phyloP scores from a whole-genome alignment of 2,888 invertebrate species.

The Lysandra coridon region DNA sequence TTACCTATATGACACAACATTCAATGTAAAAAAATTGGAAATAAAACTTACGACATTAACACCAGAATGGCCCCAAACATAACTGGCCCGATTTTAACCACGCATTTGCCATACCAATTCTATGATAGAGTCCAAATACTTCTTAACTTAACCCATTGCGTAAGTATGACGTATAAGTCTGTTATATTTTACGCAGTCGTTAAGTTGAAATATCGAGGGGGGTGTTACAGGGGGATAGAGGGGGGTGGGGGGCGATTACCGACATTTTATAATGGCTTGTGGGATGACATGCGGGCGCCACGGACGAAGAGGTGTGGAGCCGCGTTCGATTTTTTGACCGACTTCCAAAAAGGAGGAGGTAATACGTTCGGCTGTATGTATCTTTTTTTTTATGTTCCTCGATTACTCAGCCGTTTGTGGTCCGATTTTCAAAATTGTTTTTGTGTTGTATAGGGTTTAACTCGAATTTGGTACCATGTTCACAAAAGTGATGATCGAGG shows the following conservation, averaged over 20 bases:
- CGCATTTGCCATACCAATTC: neutral
- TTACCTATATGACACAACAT: no score
- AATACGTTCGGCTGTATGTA: no score
- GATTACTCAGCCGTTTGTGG: no score
- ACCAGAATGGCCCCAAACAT: neutral
- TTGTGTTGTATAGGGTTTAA: no score
- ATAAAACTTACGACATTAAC: no score
- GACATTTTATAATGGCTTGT: constrained; percentile 78
- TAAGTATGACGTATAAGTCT: constrained; percentile 50
- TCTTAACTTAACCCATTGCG: constrained; percentile 6
- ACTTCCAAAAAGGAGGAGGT: no score
- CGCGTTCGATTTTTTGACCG: constrained; percentile 24
- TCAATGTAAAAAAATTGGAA: no score
- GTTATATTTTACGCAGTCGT: constrained; percentile 77
- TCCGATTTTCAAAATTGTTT: no score
- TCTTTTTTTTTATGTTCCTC: no score
- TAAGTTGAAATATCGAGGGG: constrained; percentile 77
- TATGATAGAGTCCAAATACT: neutral
- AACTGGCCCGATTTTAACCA: no score
- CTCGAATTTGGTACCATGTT: no score
- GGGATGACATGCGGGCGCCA: constrained; percentile 79
- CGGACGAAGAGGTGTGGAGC: constrained; percentile 46
- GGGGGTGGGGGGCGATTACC: constrained; percentile 70
- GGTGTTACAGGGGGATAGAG: constrained; percentile 38
- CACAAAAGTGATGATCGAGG: no score